These are phyloP conservation scores for Zosterops hypoxanthus DNA, from an alignment of 2,113 vertebrate species.

Conservation along the genomic window DNA sequence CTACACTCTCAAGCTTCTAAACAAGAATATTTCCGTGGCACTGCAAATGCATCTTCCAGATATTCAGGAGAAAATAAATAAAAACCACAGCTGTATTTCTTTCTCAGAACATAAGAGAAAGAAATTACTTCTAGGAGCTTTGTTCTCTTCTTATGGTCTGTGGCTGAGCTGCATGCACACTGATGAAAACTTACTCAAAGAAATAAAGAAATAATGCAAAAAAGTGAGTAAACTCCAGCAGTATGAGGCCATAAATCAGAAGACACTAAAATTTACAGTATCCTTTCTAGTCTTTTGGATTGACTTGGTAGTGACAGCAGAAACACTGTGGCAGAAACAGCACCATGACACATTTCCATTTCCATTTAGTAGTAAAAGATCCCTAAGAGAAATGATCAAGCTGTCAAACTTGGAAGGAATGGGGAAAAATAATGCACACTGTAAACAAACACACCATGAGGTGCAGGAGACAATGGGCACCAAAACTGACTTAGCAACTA, in stretches of 20 bases:
- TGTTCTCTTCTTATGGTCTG: neutral
- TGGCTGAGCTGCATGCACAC: neutral
- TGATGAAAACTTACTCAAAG: neutral
- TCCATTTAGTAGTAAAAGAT: neutral
- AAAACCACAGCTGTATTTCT: neutral
- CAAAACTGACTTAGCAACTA: neutral
- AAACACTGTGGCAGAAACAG: neutral
- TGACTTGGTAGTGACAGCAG: neutral
- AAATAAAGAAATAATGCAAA: neutral
- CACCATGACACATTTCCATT: neutral
- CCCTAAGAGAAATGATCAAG: neutral
- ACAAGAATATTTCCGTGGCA: neutral
- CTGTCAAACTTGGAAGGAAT: neutral
- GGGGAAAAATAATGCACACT: neutral
- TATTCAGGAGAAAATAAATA: neutral
- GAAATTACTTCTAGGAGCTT: neutral
- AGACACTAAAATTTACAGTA: neutral
- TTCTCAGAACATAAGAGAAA: neutral
- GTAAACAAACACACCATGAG: neutral
- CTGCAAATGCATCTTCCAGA: neutral
- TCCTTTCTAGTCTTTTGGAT: neutral
- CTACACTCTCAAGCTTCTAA: neutral
- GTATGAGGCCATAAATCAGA: neutral
- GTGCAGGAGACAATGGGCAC: neutral
- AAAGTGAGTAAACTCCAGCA: neutral